Evolutionary conservation across 1,140 invertebrate species (phyloP), one percentile per base, ranked within the genome.

Genomic region (Apis cerana): DNA sequence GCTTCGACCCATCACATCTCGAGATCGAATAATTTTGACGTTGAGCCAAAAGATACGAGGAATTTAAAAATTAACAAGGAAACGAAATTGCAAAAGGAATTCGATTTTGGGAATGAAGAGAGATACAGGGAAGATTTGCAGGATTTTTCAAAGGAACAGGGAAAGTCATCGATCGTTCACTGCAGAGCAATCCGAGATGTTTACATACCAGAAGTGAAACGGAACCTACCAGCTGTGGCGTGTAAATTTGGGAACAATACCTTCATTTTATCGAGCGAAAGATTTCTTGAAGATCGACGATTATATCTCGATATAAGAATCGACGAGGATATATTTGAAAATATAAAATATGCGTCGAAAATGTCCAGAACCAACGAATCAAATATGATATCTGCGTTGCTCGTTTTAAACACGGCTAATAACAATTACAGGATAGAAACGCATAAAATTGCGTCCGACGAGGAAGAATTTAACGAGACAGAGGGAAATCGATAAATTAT

Each of bases 191-290:
- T 90, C 2, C 50, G 75, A 4, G 87, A 90, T 52, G 81, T 88
- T 84, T 88, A 88, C 54, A 84, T 92, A 52, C 79, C 86, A 3
- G 85, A 89, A 13, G 69, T 88, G 8, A 85, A 87, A 1, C 85
- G 82, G 21, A 84, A 84, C 9, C 21, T 92, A 62, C 91, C 91
- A 33, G 88, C 90, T 10, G 90, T 91, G 43, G 78, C 72, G 50
- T 91, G 91, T 59, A 87, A 78, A 52, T 61, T 89, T 48, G 78
- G 84, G 4, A 67, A 61, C 8, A 84, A 85, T 23, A 84, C 82
- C 0, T 92, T 92, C 67, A 23, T 92, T 13, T 64, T 92, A 12
- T 88, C 90, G 19, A 91, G 91, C 27, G 90, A 90, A 13, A 89
- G 89, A 85, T 92, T 92, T 75, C 58, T 86, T 2, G 62, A 91